A percentile compares a stretch with the other conserved stretches of the same genome.
These are phyloP conservation scores for Platichthys stellatus DNA, from an alignment of 2,113 vertebrate species.

Conservation along the genomic window DNA sequence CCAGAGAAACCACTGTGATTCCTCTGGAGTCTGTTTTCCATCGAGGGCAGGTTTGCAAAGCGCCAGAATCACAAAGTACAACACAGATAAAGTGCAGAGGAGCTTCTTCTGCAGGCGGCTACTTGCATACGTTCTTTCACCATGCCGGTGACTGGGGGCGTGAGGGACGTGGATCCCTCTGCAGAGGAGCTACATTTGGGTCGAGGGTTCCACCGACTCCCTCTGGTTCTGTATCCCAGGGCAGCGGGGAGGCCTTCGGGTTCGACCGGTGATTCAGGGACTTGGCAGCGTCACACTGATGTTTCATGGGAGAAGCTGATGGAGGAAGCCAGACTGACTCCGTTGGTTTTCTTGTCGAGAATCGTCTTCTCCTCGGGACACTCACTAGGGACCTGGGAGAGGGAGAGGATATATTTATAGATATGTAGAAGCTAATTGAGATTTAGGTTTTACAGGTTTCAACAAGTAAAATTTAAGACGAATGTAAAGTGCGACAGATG, in stretches of 20 bases:
- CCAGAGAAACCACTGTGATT: too few species aligned
- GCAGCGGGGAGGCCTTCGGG: background rate
- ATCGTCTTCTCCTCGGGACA: constrained; percentile 41
- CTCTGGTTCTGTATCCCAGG: background rate
- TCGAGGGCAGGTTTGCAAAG: background rate
- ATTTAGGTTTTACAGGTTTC: too few species aligned
- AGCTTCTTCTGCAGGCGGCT: background rate
- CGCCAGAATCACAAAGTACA: background rate
- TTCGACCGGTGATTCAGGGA: background rate
- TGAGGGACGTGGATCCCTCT: background rate
- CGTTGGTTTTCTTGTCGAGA: constrained; percentile 44
- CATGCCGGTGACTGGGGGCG: background rate
- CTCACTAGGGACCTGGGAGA: constrained; percentile 59
- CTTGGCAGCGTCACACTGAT: constrained; percentile 61
- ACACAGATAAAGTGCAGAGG: constrained; percentile 4
- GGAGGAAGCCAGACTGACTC: constrained; percentile 40
- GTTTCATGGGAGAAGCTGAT: constrained; percentile 74
- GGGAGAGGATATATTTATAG: background rate
- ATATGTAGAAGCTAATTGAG: background rate
- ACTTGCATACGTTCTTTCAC: background rate
- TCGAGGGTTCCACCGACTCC: too few species aligned
- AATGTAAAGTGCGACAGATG: too few species aligned
- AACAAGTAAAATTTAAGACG: too few species aligned
- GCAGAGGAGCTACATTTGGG: background rate
- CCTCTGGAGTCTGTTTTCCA: too few species aligned